A percentile compares a stretch with the other conserved stretches of the same genome.
Evolutionary conservation across 2,113 vertebrate species (phyloP).

Genomic region (Tylochromis polylepis): DNA sequence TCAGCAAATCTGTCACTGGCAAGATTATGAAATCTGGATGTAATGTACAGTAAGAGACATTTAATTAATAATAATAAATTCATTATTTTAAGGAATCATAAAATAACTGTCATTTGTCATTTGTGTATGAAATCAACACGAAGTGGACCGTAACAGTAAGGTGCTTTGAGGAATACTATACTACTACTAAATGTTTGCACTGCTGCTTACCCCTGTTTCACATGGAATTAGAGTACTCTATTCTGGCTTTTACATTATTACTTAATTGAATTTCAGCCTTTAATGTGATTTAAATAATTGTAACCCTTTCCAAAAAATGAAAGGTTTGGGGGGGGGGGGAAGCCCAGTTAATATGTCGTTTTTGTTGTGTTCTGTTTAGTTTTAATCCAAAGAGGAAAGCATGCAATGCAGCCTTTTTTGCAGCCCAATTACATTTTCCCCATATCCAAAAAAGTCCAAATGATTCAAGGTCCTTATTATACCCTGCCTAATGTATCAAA

Average conservation of each 20-base stretch:
- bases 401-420: neutral
- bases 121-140: neutral
- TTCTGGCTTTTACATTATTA: neutral
- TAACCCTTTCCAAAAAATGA: neutral
- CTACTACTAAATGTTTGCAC: neutral
- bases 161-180: neutral
- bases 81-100: neutral
- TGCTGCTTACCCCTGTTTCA: neutral
- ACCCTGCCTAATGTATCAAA: neutral
- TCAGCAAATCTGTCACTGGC: neutral
- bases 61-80: neutral
- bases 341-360: neutral
- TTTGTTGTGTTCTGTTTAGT: neutral
- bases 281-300: neutral
- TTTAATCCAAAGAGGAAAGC: neutral
- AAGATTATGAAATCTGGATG: neutral
- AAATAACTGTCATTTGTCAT: neutral
- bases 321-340: neutral
- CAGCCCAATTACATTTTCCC: neutral
- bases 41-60: neutral
- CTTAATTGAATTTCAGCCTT: neutral
- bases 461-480: constrained; percentile 1
- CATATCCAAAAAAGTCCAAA: neutral
- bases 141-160: neutral
- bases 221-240: neutral